Base-by-base conservation (phyloP, 2,888 invertebrate species). In the Blastobasis adustella region DNA sequence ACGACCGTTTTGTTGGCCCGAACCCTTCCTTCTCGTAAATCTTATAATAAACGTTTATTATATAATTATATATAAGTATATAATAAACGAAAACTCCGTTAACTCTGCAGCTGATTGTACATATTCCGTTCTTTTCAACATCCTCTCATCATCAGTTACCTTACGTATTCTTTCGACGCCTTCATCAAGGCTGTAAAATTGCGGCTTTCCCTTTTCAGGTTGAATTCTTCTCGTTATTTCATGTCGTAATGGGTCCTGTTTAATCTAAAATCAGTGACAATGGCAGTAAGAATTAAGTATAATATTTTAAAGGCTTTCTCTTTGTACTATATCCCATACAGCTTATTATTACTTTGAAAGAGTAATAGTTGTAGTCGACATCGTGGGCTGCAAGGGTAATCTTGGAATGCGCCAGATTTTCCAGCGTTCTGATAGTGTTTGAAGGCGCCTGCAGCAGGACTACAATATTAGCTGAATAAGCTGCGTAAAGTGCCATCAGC, bases 391-490 rank as follows among this genome's bases (percentile, higher is more conserved):
- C 92, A n/a, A 93, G 63, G 36, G 89, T 87, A 45, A 93, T 76
- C 49, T 90, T 90, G 6, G 92, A 91, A 9, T 79, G 60, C 0
- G 89, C 73, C 10, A 93, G 81, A 58, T 92, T 90, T 0, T 83
- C 69, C 8, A 91, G 57, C 0, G 85, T 90, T 43, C 75, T 82
- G 50, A 93, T 90, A 46, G 90, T 89, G 51, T 84, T 77, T 0
- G 92, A 90, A 0, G 92, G 90, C 0, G 92, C 90, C 62, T 92
- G 92, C 4, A 93, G 82, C 8, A 93, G 73, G 5, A 92, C 92
- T 1, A 93, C 92, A 46, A 93, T 92, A 67, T 91, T 92, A 0
- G 93, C 93, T 0, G 92, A 90, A 65, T 92, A 93, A 0, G 93
- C 91, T 0, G 91, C 90, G 69, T 92, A 92, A 10, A 93, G 69